Percentiles rank a stretch among this genome's conserved stretches.
phyloP scores from a whole-genome alignment of 2,888 invertebrate species.

The Leucozona laternaria region DNA sequence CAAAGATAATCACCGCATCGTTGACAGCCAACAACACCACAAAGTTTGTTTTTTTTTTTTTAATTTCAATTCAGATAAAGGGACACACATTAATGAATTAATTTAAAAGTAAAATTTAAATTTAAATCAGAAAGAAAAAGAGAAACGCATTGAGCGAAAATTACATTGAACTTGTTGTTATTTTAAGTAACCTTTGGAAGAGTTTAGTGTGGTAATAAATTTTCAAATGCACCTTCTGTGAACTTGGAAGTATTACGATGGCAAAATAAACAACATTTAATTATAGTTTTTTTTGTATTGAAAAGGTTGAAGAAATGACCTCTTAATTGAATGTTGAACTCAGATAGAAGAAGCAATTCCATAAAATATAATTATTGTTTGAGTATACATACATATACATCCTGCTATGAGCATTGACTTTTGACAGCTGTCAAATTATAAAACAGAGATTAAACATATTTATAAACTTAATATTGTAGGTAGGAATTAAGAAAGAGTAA shows the following conservation, averaged over 20 bases:
- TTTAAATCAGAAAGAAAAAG: slow-evolving; percentile 22
- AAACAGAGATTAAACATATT: no score
- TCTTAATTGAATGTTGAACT: neutral
- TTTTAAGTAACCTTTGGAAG: slow-evolving; percentile 2
- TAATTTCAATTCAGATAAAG: slow-evolving; percentile 25
- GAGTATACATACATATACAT: no score
- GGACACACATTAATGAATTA: slow-evolving; percentile 22
- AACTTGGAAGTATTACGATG: slow-evolving; percentile 11
- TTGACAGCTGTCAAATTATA: neutral
- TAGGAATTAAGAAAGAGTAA: no score
- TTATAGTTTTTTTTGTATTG: slow-evolving; percentile 1
- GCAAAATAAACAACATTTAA: slow-evolving; percentile 11
- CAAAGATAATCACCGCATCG: slow-evolving; percentile 29
- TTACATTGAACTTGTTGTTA: slow-evolving; percentile 49
- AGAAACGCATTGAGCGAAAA: slow-evolving; percentile 28
- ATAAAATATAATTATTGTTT: no score
- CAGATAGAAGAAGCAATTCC: neutral
- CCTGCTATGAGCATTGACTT: neutral
- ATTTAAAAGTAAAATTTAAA: slow-evolving; percentile 44
- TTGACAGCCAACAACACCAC: slow-evolving; percentile 16
- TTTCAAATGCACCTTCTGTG: slow-evolving; percentile 22
- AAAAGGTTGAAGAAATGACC: neutral
- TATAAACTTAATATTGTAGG: no score
- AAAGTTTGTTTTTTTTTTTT: neutral
- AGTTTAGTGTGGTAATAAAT: slow-evolving; percentile 1